These are phyloP conservation scores for Isichthys henryi DNA, from an alignment of 2,113 vertebrate species.

Conservation along the genomic window DNA sequence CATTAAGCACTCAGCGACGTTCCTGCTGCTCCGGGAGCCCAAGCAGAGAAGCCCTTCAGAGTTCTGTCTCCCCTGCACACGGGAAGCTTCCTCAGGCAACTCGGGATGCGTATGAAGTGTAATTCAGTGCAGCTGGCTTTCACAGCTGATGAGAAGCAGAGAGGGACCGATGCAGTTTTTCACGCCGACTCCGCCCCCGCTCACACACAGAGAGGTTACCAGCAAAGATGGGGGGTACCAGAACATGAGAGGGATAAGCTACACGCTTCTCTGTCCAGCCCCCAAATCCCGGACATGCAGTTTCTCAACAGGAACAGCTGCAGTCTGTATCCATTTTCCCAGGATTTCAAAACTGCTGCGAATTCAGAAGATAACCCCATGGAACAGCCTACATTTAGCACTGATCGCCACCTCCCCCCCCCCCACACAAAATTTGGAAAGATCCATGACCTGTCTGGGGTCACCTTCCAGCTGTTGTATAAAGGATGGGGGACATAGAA, in stretches of 20 bases:
- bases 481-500: not conserved
- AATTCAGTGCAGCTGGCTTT: not conserved
- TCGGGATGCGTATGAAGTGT: not conserved
- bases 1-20: not conserved
- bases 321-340: not conserved
- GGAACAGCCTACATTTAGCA: not conserved
- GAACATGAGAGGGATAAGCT: not conserved
- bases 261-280: not conserved
- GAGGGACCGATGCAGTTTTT: not conserved
- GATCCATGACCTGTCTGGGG: not conserved
- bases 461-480: not conserved
- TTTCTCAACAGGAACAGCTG: constrained; percentile 5
- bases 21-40: not conserved
- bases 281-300: not conserved
- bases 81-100: not conserved
- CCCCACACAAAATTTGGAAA: no score
- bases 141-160: not conserved
- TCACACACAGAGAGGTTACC: not conserved
- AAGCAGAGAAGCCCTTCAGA: not conserved
- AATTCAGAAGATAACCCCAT: not conserved
- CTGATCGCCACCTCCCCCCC: no score
- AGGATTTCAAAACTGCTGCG: not conserved
- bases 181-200: not conserved
- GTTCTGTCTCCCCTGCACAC: not conserved
- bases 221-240: not conserved